phyloP scores from a whole-genome alignment of 2,888 invertebrate genomes.

The Spisula solida region DNA sequence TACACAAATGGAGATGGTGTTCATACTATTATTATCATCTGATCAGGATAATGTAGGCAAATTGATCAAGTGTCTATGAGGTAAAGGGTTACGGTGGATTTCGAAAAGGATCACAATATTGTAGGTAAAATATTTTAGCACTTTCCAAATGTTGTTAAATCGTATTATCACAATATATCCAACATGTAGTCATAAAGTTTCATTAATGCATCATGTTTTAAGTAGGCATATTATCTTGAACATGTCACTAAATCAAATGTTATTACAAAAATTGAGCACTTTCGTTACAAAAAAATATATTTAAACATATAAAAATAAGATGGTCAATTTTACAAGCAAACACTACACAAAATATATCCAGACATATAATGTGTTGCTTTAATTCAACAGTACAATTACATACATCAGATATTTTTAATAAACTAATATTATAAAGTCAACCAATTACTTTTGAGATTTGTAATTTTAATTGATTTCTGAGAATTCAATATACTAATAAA shows the following conservation, averaged over 20 bases:
- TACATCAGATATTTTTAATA: too few relatives aligned
- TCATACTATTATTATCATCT: too few relatives aligned
- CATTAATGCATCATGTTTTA: background rate
- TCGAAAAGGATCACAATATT: background rate
- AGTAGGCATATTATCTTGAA: background rate
- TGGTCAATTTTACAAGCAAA: conserved; percentile 12
- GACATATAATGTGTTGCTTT: background rate
- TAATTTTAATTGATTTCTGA: too few relatives aligned
- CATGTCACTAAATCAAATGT: background rate
- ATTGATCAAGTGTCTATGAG: too few relatives aligned
- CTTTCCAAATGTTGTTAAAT: background rate
- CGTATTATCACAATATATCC: background rate
- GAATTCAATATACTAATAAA: background rate
- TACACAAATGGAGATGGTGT: too few relatives aligned
- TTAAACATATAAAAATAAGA: conserved; percentile 21
- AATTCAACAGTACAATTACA: background rate
- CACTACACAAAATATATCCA: background rate
- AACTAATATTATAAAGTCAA: too few relatives aligned
- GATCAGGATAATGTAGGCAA: too few relatives aligned
- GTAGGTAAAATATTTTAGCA: background rate
- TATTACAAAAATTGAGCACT: conserved; percentile 24
- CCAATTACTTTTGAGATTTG: too few relatives aligned
- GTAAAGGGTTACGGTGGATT: background rate
- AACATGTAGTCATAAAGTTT: background rate
- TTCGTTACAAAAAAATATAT: conserved; percentile 27